Base-by-base conservation (phyloP, 2,113 vertebrate genomes). In the Rhinolophus ferrumequinum region DNA sequence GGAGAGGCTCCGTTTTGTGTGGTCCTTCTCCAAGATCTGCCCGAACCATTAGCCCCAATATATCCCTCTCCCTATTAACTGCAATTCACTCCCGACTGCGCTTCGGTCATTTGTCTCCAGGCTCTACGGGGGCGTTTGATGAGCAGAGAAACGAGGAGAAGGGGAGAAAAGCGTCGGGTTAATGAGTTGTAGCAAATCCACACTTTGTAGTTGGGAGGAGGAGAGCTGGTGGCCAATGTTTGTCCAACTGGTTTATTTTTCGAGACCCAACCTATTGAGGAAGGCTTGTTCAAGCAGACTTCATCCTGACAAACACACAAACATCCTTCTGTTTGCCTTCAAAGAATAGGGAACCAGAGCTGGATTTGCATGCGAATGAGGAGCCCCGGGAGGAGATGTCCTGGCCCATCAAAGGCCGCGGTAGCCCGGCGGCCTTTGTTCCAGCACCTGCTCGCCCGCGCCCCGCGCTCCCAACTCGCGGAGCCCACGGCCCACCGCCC, bases 1-100 rank as follows among this genome's bases (percentile, higher is more conserved):
- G 96, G 95, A 98, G 97, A 97, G 93, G 97, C 93, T 97, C 97
- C 98, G 98, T 99, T 98, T 99, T 99, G 99, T 99, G 99, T 99
- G 98, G 98, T 98, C 99, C 97, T 98, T 97, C 97, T 97, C 97
- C 88, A 41, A 92, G 98, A 98, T 95, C 98, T 96, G 98, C 98
- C 98, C 98, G 97, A 98, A 98, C 98, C 98, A 97, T 98, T 98
- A 98, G 98, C 97, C 98, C 98, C 96, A 93, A 93, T 58, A 95
- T 86, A 98, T 80, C 95, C 97, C 90, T 84, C 94, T 97, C 96
- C 84, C 97, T 88, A 96, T 97, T 98, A 97, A 97, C 95, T 97
- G 97, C 96, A 96, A 87, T 97, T 90, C 96, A 96, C 96, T 97
- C 97, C 97, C 95, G 81, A 19, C 98, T 97, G 96, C 64, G 93